Evolutionary conservation across 2,797 vertebrate species (phyloP).

Genomic region (Parambassis ranga): DNA sequence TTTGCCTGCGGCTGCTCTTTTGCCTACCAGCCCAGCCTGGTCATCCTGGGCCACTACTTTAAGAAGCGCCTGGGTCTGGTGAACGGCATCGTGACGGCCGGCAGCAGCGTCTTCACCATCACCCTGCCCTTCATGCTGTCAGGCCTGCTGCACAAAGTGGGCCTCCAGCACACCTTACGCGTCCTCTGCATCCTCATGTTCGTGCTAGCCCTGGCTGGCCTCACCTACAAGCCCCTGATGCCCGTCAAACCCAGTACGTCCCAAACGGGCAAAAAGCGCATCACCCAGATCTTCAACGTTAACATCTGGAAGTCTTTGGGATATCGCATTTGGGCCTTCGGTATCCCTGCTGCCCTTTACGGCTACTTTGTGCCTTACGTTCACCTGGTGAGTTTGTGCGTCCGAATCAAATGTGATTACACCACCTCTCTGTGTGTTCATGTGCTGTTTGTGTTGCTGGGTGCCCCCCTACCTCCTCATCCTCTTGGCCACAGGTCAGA

Average conservation of each 20-base stretch:
- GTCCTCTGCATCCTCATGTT: slow-evolving; percentile 89
- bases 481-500: neutral
- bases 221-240: slow-evolving; percentile 88
- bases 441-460: neutral
- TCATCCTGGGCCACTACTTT: slow-evolving; percentile 97
- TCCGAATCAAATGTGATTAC: neutral
- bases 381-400: slow-evolving; percentile 88
- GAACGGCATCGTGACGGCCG: slow-evolving; percentile 95
- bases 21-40: slow-evolving; percentile 94
- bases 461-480: neutral
- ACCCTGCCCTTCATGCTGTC: slow-evolving; percentile 86
- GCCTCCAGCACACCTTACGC: slow-evolving; percentile 83
- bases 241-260: slow-evolving; percentile 54
- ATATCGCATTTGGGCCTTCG: slow-evolving; percentile 94
- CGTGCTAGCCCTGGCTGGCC: slow-evolving; percentile 89
- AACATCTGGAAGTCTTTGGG: slow-evolving; percentile 89
- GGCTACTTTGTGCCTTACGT: slow-evolving; percentile 98
- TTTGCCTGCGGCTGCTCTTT: slow-evolving; percentile 96
- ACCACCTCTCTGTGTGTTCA: neutral
- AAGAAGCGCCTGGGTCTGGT: slow-evolving; percentile 94
- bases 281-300: slow-evolving; percentile 86
- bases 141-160: slow-evolving; percentile 65
- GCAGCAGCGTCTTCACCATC: slow-evolving; percentile 94
- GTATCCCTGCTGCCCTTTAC: slow-evolving; percentile 92
- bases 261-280: slow-evolving; percentile 63